Percentiles rank a stretch among this genome's conserved stretches.
These are phyloP conservation scores for Drosophila quadrilineata DNA, from an alignment of 1,140 invertebrate species.

Conservation along the genomic window DNA sequence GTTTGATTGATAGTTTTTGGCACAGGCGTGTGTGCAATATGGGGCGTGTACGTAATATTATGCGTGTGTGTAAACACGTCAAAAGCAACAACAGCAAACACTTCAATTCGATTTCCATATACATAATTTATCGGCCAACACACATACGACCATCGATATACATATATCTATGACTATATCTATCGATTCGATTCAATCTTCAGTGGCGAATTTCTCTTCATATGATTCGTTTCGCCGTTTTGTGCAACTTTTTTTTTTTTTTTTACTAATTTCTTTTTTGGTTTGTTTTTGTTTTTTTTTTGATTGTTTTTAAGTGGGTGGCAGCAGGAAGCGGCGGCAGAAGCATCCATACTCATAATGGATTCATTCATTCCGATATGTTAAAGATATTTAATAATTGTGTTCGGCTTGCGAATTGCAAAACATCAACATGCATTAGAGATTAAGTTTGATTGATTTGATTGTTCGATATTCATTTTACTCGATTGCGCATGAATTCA, in stretches of 20 bases:
- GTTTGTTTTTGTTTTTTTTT: background rate
- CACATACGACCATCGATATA: conserved; percentile 54
- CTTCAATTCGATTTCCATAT: conserved; percentile 15
- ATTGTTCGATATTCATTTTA: conserved; percentile 36
- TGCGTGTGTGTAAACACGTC: conserved; percentile 50
- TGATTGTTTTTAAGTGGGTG: conserved; percentile 16
- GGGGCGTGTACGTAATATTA: conserved; percentile 34
- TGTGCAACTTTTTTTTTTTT: conserved; percentile 49
- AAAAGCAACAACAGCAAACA: conserved; percentile 55
- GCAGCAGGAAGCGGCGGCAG: conserved; percentile 15
- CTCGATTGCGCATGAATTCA: conserved; percentile 53
- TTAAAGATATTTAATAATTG: conserved; percentile 15
- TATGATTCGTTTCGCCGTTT: conserved; percentile 62
- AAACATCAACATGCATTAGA: conserved; percentile 77
- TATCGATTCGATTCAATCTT: conserved; percentile 43
- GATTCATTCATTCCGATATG: too few species aligned
- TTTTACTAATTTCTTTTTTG: background rate
- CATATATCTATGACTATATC: too few species aligned
- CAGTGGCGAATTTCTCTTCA: conserved; percentile 28
- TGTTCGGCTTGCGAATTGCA: conserved; percentile 29
- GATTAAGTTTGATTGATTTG: conserved; percentile 24
- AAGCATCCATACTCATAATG: too few species aligned
- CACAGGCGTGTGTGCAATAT: conserved; percentile 71
- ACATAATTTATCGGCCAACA: conserved; percentile 37
- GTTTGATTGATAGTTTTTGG: conserved; percentile 37